Percentiles rank a stretch among this genome's conserved stretches.
These are phyloP conservation scores for Sinopyrophorus schimmeli DNA, from an alignment of 2,888 invertebrate genomes.

Conservation along the genomic window DNA sequence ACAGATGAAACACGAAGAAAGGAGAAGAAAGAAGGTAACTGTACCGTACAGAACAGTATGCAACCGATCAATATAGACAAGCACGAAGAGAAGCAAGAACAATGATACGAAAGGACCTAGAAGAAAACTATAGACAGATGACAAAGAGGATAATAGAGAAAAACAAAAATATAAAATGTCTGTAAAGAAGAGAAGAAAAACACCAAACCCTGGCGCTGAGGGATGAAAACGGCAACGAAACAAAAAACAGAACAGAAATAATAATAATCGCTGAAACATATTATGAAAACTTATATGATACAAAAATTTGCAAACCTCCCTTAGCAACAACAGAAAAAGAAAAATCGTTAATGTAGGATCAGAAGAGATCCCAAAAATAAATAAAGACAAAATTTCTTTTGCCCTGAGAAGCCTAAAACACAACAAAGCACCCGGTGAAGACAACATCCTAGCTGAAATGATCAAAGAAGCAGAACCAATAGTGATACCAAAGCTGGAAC, in stretches of 20 bases:
- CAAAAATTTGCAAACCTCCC: no score
- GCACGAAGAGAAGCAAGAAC: neutral
- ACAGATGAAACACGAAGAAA: no score
- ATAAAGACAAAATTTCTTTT: no score
- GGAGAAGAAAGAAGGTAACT: neutral
- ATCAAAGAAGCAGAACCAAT: no score
- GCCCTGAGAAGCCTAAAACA: no score
- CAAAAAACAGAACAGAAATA: neutral
- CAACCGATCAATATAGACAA: constrained; percentile 1
- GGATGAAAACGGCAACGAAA: neutral
- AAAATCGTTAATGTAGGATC: no score
- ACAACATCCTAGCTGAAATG: no score
- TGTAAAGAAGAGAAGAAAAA: neutral
- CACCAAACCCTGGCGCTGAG: neutral
- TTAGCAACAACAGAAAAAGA: no score
- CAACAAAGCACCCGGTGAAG: no score
- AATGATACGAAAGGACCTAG: constrained; percentile 1
- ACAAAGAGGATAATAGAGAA: neutral
- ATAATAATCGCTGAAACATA: neutral
- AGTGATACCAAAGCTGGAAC: no score
- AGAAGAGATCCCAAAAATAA: no score
- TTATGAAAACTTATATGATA: neutral
- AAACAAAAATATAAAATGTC: neutral
- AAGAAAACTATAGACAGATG: neutral
- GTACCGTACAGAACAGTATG: neutral